Evolutionary conservation across 2,888 invertebrate species (phyloP).

Genomic region (Brachypalpus laphriformis): DNA sequence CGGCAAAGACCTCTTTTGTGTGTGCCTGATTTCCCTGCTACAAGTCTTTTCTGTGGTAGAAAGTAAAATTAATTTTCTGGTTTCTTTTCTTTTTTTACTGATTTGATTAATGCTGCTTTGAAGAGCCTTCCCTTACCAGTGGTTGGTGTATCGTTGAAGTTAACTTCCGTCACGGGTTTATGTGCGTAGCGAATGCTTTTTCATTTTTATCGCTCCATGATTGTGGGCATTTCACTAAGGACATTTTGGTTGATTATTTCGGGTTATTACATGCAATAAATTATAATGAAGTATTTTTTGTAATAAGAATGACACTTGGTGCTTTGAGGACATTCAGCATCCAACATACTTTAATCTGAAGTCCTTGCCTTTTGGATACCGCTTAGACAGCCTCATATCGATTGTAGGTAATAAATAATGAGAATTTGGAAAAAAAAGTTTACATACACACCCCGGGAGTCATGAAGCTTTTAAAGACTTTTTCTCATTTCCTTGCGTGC

Average conservation of each 20-base stretch:
- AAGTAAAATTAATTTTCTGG: conserved; percentile 25
- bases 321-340: background rate
- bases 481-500: background rate
- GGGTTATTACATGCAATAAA: conserved; percentile 44
- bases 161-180: conserved; percentile 31
- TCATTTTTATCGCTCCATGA: conserved; percentile 49
- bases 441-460: background rate
- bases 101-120: conserved; percentile 41
- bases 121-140: background rate
- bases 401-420: background rate
- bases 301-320: conserved; percentile 7
- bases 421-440: background rate
- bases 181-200: conserved; percentile 22
- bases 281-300: conserved; percentile 43
- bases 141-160: background rate
- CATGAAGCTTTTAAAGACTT: background rate
- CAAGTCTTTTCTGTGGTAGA: background rate
- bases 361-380: background rate
- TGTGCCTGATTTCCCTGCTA: background rate
- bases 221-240: conserved; percentile 29
- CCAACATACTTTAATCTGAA: background rate
- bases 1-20: background rate
- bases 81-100: background rate
- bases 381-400: background rate
- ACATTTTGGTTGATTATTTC: conserved; percentile 46